Evolutionary conservation across 2,797 vertebrate genomes (phyloP).

Genomic region (Acipenser oxyrinchus): DNA sequence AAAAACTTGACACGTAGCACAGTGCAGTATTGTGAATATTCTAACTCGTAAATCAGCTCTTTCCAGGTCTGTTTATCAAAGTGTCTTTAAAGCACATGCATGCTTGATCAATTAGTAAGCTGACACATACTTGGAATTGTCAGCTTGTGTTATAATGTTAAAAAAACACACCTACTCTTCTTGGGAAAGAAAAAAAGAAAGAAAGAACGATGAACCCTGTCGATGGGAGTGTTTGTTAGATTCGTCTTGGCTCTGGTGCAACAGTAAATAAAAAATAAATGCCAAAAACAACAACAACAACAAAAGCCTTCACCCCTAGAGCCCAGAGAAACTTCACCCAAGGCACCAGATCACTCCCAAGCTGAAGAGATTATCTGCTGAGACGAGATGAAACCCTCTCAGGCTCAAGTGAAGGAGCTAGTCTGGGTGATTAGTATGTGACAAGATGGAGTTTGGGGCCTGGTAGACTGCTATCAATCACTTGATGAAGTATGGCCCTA

Average conservation of each 20-base stretch:
- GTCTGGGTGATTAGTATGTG: slow-evolving; percentile 65
- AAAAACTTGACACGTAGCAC: too few relatives aligned
- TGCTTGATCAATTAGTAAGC: slow-evolving; percentile 47
- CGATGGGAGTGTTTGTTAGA: slow-evolving; percentile 5
- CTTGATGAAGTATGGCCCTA: slow-evolving; percentile 71
- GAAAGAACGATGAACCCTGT: slow-evolving; percentile 16
- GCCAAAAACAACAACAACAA: neutral
- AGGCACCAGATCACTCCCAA: slow-evolving; percentile 52
- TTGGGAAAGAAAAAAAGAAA: neutral
- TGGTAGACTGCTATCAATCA: slow-evolving; percentile 73
- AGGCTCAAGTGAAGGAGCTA: slow-evolving; percentile 55
- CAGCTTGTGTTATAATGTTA: slow-evolving; percentile 30
- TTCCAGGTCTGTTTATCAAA: too few relatives aligned
- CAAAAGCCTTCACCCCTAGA: slow-evolving; percentile 38
- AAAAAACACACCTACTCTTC: slow-evolving; percentile 48
- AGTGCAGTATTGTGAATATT: too few relatives aligned
- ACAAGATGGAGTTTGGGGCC: slow-evolving; percentile 54
- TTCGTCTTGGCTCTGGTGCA: neutral
- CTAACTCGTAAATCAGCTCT: too few relatives aligned
- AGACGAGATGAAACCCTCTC: slow-evolving; percentile 56
- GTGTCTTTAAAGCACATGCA: slow-evolving; percentile 14
- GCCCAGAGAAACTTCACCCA: slow-evolving; percentile 45
- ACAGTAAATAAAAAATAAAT: neutral
- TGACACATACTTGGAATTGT: slow-evolving; percentile 51
- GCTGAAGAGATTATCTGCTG: slow-evolving; percentile 71